These are phyloP conservation scores for Eurytoma californica DNA, from an alignment of 2,888 invertebrate species.

Conservation along the genomic window DNA sequence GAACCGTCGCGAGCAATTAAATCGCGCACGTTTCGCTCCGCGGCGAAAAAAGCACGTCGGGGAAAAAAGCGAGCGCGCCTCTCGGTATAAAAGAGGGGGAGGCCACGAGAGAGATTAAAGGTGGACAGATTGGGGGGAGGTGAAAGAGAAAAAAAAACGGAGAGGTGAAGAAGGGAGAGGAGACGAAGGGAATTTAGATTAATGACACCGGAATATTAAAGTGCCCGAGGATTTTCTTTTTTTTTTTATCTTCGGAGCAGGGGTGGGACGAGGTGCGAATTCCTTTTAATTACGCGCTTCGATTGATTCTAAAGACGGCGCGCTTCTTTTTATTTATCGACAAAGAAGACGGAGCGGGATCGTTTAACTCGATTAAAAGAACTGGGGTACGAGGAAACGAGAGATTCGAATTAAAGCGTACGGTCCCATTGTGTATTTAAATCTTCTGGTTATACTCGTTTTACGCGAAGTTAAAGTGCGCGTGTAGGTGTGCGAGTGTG, in stretches of 20 bases:
- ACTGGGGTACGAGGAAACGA: too few species aligned
- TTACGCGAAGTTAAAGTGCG: too few species aligned
- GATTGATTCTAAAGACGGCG: neutral
- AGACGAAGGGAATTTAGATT: conserved; percentile 44
- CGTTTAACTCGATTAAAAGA: too few species aligned
- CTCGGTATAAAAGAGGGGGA: conserved; percentile 62
- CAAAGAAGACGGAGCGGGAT: neutral
- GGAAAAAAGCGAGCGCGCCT: neutral
- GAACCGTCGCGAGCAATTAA: conserved; percentile 14
- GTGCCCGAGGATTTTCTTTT: conserved; percentile 22
- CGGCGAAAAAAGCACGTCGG: too few species aligned
- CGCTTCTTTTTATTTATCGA: neutral
- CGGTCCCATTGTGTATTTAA: too few species aligned
- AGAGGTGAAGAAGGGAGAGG: conserved; percentile 18
- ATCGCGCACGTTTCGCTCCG: neutral
- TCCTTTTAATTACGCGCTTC: neutral
- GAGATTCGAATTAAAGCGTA: too few species aligned
- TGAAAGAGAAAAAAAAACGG: neutral
- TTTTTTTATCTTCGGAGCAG: neutral
- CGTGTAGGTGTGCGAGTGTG: too few species aligned
- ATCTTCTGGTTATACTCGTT: too few species aligned
- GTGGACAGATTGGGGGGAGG: conserved; percentile 40
- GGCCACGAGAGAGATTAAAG: conserved; percentile 68
- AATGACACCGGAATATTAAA: conserved; percentile 42
- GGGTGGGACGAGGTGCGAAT: neutral